These are phyloP conservation scores for Electrophaes corylata DNA, from an alignment of 2,888 invertebrate species.

Conservation along the genomic window DNA sequence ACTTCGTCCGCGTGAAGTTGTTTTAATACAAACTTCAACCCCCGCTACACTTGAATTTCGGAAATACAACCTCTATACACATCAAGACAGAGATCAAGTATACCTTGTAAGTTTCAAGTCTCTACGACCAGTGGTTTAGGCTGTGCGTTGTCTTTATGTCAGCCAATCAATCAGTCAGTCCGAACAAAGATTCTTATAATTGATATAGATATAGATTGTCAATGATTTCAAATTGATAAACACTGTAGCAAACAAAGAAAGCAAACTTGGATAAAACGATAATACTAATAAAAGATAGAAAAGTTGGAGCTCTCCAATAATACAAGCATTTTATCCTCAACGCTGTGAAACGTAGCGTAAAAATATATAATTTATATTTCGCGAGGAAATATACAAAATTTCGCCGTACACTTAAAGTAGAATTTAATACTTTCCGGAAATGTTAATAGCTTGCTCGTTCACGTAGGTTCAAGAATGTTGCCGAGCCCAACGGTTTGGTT, in stretches of 20 bases:
- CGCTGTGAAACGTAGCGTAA: neutral
- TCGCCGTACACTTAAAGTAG: neutral
- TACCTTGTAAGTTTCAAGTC: too few species aligned
- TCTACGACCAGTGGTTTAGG: too few species aligned
- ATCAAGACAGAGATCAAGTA: too few species aligned
- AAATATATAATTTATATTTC: slow-evolving; percentile 2
- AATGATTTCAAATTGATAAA: neutral
- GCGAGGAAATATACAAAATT: neutral
- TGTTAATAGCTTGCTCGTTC: neutral
- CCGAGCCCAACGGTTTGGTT: neutral
- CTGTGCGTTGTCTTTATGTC: too few species aligned
- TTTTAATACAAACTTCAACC: too few species aligned
- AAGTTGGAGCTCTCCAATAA: neutral
- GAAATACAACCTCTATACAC: too few species aligned
- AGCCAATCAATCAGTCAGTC: too few species aligned
- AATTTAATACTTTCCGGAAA: slow-evolving; percentile 6
- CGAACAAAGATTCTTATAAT: too few species aligned
- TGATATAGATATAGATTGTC: too few species aligned
- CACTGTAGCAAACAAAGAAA: neutral
- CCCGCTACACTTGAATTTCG: too few species aligned
- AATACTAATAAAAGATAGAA: slow-evolving; percentile 1
- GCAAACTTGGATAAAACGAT: neutral
- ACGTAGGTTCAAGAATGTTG: neutral
- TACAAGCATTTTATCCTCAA: neutral
- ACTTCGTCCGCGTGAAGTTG: too few species aligned